A percentile compares a stretch with the other conserved stretches of the same genome.
These are phyloP conservation scores for Papilio demoleus DNA, from an alignment of 2,888 invertebrate genomes.

Conservation along the genomic window DNA sequence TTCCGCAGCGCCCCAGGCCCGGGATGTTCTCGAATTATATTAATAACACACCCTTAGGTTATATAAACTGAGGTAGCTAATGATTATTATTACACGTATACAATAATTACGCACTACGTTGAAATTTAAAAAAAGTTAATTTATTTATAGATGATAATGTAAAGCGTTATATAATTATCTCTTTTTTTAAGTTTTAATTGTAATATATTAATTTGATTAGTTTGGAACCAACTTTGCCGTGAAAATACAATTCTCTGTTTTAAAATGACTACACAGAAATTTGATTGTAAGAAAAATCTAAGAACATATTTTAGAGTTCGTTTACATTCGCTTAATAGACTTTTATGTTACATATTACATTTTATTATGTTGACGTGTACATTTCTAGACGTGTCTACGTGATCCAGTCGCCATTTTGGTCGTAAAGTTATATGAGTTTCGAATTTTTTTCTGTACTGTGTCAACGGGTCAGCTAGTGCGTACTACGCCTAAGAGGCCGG, in stretches of 20 bases:
- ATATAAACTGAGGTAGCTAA: constrained; percentile 47
- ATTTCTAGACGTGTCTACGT: constrained; percentile 34
- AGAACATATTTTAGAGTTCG: not conserved
- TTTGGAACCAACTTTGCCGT: not conserved
- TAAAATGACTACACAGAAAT: not conserved
- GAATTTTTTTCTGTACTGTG: constrained; percentile 26
- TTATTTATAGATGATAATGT: too few species aligned
- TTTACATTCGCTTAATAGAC: not conserved
- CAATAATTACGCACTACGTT: too few species aligned
- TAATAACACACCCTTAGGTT: constrained; percentile 44
- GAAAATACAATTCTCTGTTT: not conserved
- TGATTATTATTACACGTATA: constrained; percentile 4
- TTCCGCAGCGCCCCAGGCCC: constrained; percentile 44
- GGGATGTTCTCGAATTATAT: constrained; percentile 43
- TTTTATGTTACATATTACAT: not conserved
- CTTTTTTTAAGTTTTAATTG: not conserved
- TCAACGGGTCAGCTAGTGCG: constrained; percentile 35
- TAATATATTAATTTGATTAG: not conserved
- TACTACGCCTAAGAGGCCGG: constrained; percentile 42
- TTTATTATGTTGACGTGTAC: constrained; percentile 1
- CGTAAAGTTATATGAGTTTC: not conserved
- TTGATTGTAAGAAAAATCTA: not conserved
- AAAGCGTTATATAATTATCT: too few species aligned
- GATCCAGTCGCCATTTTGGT: constrained; percentile 24
- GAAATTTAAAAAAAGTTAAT: too few species aligned